Base-by-base conservation (phyloP, 2,113 vertebrate species). In the Coryphaenoides rupestris region DNA sequence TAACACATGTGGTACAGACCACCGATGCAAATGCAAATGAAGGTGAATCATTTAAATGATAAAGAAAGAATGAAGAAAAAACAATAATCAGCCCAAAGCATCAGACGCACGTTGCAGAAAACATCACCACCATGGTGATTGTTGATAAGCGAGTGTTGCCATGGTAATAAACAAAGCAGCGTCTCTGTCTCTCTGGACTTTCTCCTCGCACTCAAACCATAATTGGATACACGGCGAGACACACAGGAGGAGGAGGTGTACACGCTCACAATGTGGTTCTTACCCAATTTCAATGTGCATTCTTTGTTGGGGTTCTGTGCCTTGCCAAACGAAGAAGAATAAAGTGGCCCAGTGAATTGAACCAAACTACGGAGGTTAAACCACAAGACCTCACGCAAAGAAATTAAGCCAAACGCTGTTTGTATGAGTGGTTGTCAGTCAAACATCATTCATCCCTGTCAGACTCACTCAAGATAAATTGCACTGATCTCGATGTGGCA, bases 401-500 rank as follows among this genome's bases (percentile, higher is more conserved):
- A 63, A 21, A 23, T 10, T 16, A 19, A 58, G 33, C 33, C 33
- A 66, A 69, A 66, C 22, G 52, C 65, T 46, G 60, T 46, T 68
- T 66, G 53, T 45, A 69, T 52, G 56, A 66, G 62, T 23, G 68
- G 61, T 65, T 58, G 60, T 65, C 80, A 73, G 60, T 74, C 79
- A 63, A 28, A 66, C 74, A 68, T 69, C 55, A 10, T 5, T n/a
- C 21, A 19, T n/a, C 60, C 75, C 84, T 83, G 84, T 85, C 84
- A 72, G 60, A 19, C 75, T 72, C 85, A 79, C 82, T 85, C 66
- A 80, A 78, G 76, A 81, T 76, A 81, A 75, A 89, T 89, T 89
- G 87, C 87, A 89, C 87, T 86, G 82, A 79, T 80, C 81, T 78
- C 75, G 64, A 73, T 85, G 79, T 90, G 86, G 93, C 91, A 89